phyloP scores from a whole-genome alignment of 2,113 vertebrate genomes.

The Otocyon megalotis region DNA sequence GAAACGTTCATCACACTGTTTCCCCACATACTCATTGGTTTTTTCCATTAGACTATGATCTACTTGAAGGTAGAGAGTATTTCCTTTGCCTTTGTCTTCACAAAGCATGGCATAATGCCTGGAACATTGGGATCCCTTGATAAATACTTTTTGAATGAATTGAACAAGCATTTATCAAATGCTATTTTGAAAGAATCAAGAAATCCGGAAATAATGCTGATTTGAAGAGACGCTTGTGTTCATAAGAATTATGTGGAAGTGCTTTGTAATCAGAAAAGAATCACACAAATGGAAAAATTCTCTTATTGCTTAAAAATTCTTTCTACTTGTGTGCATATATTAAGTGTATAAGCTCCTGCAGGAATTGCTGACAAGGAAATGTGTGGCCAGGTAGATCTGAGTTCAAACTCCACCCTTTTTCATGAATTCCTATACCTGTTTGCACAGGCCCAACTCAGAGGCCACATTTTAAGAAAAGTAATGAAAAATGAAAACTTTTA shows the following conservation, averaged over 20 bases:
- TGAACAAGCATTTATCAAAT: not conserved
- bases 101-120: not conserved
- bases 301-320: not conserved
- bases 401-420: not conserved
- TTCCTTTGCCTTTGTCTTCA: conserved; percentile 6
- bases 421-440: not conserved
- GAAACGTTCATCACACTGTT: not conserved
- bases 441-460: not conserved
- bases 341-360: not conserved
- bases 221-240: not conserved
- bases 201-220: conserved; percentile 53
- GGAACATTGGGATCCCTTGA: not conserved
- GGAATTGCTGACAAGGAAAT: not conserved
- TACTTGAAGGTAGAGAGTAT: not conserved
- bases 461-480: not conserved
- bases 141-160: conserved; percentile 28
- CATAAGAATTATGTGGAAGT: conserved; percentile 22
- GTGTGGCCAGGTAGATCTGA: not conserved
- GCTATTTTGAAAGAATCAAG: conserved; percentile 20
- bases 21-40: not conserved
- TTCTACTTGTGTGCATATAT: not conserved
- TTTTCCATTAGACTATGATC: not conserved
- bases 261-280: conserved; percentile 33
- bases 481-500: not conserved
- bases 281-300: not conserved